These are phyloP conservation scores for Cheilosia impressa DNA, from an alignment of 2,888 invertebrate species.

Conservation along the genomic window DNA sequence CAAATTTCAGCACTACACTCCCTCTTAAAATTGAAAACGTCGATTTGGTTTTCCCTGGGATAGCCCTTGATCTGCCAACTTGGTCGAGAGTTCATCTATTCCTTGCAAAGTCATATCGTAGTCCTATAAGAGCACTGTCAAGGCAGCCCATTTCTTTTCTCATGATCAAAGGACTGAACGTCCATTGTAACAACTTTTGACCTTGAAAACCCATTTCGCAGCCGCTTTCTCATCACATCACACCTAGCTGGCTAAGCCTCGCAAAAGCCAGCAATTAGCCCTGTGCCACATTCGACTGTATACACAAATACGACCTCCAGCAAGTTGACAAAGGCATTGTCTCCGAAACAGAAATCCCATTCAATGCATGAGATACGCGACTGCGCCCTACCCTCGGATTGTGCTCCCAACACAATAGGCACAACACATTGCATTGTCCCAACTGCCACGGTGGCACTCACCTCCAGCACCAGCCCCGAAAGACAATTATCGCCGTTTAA, in stretches of 20 bases:
- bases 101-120: too few species aligned
- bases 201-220: too few species aligned
- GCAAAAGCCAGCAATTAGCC: conserved; percentile 14
- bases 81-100: too few species aligned
- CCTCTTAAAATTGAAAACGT: too few species aligned
- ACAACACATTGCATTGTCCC: conserved; percentile 31
- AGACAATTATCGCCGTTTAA: conserved; percentile 57
- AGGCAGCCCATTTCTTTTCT: too few species aligned
- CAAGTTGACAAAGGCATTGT: conserved; percentile 36
- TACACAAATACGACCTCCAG: conserved; percentile 23
- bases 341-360: conserved; percentile 19
- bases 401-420: conserved; percentile 25
- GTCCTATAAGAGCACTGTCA: too few species aligned
- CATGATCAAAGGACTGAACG: too few species aligned
- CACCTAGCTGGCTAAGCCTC: background rate
- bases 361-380: conserved; percentile 19
- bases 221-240: too few species aligned
- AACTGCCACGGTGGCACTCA: conserved; percentile 21
- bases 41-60: too few species aligned
- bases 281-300: conserved; percentile 17
- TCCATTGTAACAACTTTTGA: too few species aligned
- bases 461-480: conserved; percentile 10
- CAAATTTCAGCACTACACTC: too few species aligned
- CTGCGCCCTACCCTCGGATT: conserved; percentile 5
- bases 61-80: too few species aligned